These are phyloP conservation scores for Leptinotarsa lineolata DNA, from an alignment of 1,140 invertebrate genomes.

Conservation along the genomic window DNA sequence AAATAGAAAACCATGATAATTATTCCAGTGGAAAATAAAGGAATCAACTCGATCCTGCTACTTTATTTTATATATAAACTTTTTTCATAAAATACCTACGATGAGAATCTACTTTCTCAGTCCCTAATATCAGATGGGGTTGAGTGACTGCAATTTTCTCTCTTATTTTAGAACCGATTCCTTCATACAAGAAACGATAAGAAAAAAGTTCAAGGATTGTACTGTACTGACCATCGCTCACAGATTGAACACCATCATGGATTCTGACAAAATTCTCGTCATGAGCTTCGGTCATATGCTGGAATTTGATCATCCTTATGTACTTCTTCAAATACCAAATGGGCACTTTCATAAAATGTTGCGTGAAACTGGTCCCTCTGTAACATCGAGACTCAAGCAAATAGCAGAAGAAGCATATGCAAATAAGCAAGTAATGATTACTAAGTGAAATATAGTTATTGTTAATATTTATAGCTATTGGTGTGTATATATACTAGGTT, in stretches of 20 bases:
- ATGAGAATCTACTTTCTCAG: too few species aligned
- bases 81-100: too few species aligned
- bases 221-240: conserved; percentile 80
- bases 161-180: conserved; percentile 59
- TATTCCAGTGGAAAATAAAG: too few species aligned
- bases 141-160: too few species aligned
- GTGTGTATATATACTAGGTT: too few species aligned
- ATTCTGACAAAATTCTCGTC: conserved; percentile 54
- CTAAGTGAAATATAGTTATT: too few species aligned
- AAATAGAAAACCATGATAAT: too few species aligned
- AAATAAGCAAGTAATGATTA: background rate
- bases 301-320: conserved; percentile 53
- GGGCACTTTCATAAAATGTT: conserved; percentile 72
- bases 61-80: too few species aligned
- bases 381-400: conserved; percentile 40
- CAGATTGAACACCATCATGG: conserved; percentile 51
- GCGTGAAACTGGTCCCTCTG: conserved; percentile 61
- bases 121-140: too few species aligned
- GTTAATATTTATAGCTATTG: too few species aligned
- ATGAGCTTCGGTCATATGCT: conserved; percentile 52
- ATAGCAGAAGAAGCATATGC: conserved; percentile 41
- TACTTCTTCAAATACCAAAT: conserved; percentile 51
- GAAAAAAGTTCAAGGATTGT: conserved; percentile 61
- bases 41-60: too few species aligned
- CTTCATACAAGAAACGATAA: conserved; percentile 65